Base-by-base conservation (phyloP, 2,888 invertebrate genomes). In the Amphipyra tragopoginis region DNA sequence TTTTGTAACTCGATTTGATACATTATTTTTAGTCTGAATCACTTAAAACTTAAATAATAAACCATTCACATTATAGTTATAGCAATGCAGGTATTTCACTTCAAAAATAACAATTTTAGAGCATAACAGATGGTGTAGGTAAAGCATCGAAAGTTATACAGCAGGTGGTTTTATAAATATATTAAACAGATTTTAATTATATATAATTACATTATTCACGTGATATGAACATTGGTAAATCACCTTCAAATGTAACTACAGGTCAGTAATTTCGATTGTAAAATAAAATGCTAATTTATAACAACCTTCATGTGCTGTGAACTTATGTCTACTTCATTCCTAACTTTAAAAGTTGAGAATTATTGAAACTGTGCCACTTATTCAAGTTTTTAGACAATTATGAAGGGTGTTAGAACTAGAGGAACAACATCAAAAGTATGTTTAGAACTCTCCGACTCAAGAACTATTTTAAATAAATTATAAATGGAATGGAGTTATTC, bases 401-500 rank as follows among this genome's bases (percentile, higher is more conserved):
- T 53, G 67, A 59, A 72, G 54, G 48, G 14, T 59, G 50, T 67
- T 55, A 62, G 49, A 61, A 55, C 57, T 53, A 61, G 36, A 70
- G 61, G 52, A 65, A 66, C 48, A 51, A 61, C 40, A 57, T 59
- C 14, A 52, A 61, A 58, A 47, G 29, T 57, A 48, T 63, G 39
- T 62, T 76, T 48, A 43, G 51, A 63, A 65, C 66, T 65, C 65
- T 58, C 59, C 49, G 71, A 76, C 76, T 65, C 68, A 61, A 67
- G 66, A 67, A 65, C 58, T 70, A 75, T 72, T 75, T 66, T 76
- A 73, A 81, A 84, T 85, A 86, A 88, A 81, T 82, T 85, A 85
- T 77, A 83, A 87, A 87, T 93, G 93, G 93, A 93, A 93, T 93
- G 93, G 87, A 92, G 88, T 86, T 87, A 88, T 85, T 83, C 73